Conservation (phyloP, 2,797 vertebrate genomes). For the Pygocentrus nattereri region DNA sequence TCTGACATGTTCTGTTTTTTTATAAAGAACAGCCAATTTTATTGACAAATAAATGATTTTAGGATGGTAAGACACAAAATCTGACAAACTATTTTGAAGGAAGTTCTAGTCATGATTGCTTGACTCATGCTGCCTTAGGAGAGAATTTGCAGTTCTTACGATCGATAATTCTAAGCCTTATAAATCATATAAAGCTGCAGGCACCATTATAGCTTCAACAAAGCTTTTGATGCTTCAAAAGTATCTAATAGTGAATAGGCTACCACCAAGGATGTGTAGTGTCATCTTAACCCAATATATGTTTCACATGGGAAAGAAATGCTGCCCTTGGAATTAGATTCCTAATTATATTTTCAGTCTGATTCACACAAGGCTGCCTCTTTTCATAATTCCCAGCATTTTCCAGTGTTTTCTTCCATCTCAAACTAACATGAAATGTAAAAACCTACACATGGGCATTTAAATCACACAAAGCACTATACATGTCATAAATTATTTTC, state of each 20-base stretch:
- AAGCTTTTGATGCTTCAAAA: neutral
- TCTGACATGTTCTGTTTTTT: too few relatives aligned
- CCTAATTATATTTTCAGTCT: neutral
- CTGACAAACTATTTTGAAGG: neutral
- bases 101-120: neutral
- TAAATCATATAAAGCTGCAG: neutral
- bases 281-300: neutral
- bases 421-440: neutral
- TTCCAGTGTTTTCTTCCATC: neutral
- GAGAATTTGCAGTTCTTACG: neutral
- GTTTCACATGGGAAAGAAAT: neutral
- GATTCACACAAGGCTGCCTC: neutral
- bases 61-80: neutral
- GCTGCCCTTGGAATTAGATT: neutral
- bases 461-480: slow-evolving; percentile 19
- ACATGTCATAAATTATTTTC: slow-evolving; percentile 23
- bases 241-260: neutral
- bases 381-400: neutral
- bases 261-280: neutral
- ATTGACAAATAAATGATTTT: too few relatives aligned
- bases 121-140: neutral
- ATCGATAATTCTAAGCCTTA: neutral
- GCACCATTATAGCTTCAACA: neutral
- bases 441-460: slow-evolving; percentile 1
- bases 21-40: too few relatives aligned